These are phyloP conservation scores for Acipenser oxyrinchus DNA, from an alignment of 2,797 vertebrate genomes.

Conservation along the genomic window DNA sequence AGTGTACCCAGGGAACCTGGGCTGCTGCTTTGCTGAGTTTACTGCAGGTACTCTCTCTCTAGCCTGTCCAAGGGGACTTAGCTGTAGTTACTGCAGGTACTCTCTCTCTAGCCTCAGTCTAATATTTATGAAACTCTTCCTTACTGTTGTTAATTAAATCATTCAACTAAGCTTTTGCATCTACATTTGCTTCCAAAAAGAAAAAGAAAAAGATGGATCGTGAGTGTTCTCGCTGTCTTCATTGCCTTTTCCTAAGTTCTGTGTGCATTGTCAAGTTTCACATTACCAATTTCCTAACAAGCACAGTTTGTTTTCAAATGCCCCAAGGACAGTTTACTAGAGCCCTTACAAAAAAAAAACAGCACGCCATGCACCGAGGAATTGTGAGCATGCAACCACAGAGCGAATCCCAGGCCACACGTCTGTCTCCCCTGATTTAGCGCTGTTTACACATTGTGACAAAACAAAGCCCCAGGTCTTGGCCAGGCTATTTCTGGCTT, in stretches of 20 bases:
- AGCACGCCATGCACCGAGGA: constrained; percentile 26
- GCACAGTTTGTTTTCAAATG: constrained; percentile 59
- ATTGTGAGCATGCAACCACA: constrained; percentile 34
- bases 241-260: background rate
- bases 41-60: no score
- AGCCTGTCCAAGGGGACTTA: no score
- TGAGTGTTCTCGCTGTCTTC: no score
- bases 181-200: no score
- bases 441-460: constrained; percentile 25
- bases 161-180: no score
- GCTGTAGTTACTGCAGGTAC: no score
- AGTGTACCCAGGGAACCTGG: no score
- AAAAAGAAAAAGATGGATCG: no score
- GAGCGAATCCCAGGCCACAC: constrained; percentile 16
- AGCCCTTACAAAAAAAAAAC: constrained; percentile 47
- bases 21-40: no score
- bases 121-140: no score
- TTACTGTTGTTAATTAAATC: no score
- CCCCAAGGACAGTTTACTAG: constrained; percentile 56
- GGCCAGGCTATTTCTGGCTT: constrained; percentile 45
- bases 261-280: constrained; percentile 50
- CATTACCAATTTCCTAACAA: constrained; percentile 56
- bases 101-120: no score
- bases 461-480: constrained; percentile 26
- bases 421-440: constrained; percentile 22